These are phyloP conservation scores for Monochamus alternatus DNA, from an alignment of 2,888 invertebrate species.

Conservation along the genomic window DNA sequence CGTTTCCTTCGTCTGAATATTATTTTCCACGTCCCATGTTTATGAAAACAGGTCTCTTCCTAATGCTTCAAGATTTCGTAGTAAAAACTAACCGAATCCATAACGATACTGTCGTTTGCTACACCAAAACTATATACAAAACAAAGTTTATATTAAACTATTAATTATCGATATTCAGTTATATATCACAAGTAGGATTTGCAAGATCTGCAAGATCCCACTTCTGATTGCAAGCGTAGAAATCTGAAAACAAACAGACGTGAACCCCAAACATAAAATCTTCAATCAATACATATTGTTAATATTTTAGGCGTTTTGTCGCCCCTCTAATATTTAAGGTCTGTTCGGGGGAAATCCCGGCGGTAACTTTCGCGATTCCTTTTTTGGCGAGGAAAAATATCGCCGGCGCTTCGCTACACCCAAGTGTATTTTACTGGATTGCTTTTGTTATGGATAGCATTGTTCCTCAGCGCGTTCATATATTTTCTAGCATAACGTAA, in stretches of 20 bases:
- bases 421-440: conserved; percentile 32
- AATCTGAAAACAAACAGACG: too few species aligned
- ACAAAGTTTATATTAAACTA: too few species aligned
- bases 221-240: too few species aligned
- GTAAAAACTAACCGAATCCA: neutral
- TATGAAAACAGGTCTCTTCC: neutral
- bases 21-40: neutral
- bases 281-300: too few species aligned
- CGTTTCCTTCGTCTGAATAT: neutral
- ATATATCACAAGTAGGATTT: too few species aligned
- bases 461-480: conserved; percentile 32
- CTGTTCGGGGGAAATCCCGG: neutral
- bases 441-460: conserved; percentile 33
- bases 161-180: too few species aligned
- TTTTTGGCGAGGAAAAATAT: conserved; percentile 20
- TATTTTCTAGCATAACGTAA: conserved; percentile 31
- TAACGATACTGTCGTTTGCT: neutral
- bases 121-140: too few species aligned
- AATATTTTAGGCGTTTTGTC: too few species aligned
- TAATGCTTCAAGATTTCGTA: neutral
- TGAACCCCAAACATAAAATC: too few species aligned
- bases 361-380: neutral
- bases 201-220: too few species aligned
- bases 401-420: neutral
- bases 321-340: too few species aligned